Evolutionary conservation across 1,140 invertebrate genomes (phyloP), one percentile per base, ranked within the genome.

Genomic region (Halictus rubicundus): DNA sequence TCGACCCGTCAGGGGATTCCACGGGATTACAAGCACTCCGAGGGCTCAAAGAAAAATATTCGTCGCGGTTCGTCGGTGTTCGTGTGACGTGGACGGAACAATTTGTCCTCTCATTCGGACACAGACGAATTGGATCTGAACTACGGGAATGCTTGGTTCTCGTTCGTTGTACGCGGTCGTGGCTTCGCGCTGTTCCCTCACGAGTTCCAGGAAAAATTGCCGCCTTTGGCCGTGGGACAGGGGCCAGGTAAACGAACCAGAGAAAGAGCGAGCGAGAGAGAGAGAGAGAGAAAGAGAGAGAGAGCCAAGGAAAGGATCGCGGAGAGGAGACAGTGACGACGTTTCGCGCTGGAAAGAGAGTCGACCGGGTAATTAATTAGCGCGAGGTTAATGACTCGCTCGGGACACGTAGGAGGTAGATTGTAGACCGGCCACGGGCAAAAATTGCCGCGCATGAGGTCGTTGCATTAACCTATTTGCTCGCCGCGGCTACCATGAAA

Each of bases 391-490:
- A 85, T 76, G 78, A 85, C 83, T 85, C 61, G 66, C 61, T 78
- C 75, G 84, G 68, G 68, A 84, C 65, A 77, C 73, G 84, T 81
- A 85, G 83, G 75, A 70, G 68, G 70, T 68, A 46, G 73, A 77
- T 77, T 42, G 68, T 68, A 74, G 57, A 77, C 63, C 72, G 49
- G 37, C 66, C 21, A 39, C 39, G 27, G 66, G 69, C 69, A 86
- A 86, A 86, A 85, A 86, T 86, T 75, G 21, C 32, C 69, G 69
- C 68, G 82, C 68, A 68, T 16, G 79, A 71, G 80, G 75, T 81
- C 83, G 83, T 85, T 85, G 83, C 84, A 82, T 86, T 85, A 86
- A 82, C 84, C 83, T 70, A 82, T 86, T 86, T 82, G 83, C 80
- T 64, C 79, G 68, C 61, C 23, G 77, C 71, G 83, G 82, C 61